These are phyloP conservation scores for Varecia variegata DNA, from an alignment of 2,797 vertebrate species.

Conservation along the genomic window DNA sequence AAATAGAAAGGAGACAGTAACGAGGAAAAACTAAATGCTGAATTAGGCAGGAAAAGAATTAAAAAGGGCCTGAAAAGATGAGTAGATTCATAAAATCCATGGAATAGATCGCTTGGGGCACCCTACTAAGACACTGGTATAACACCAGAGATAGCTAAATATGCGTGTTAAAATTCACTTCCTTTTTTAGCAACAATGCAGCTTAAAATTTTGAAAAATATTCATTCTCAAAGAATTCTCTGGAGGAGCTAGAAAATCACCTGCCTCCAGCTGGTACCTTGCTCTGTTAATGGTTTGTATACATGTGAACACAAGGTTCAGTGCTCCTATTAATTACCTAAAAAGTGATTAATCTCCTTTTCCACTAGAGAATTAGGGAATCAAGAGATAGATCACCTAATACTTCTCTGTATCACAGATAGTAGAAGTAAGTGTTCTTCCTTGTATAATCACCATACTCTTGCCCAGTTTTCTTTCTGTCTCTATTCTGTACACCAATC, in stretches of 20 bases:
- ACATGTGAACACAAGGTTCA: slow-evolving; percentile 62
- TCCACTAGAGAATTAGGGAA: neutral
- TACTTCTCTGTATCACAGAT: neutral
- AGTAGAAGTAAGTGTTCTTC: neutral
- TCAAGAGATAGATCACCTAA: neutral
- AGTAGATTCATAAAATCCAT: neutral
- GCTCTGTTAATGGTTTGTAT: slow-evolving; percentile 59
- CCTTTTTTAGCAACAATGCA: neutral
- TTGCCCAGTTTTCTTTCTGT: neutral
- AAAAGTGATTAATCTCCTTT: slow-evolving; percentile 50
- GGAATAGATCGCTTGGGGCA: neutral
- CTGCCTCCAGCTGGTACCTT: slow-evolving; percentile 41
- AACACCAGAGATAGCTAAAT: neutral
- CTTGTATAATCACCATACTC: neutral
- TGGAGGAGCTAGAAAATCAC: slow-evolving; percentile 24
- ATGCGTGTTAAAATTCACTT: neutral
- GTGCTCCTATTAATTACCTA: slow-evolving; percentile 60
- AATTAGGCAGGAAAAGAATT: neutral
- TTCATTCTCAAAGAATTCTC: slow-evolving; percentile 43
- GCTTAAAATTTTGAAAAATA: slow-evolving; percentile 49
- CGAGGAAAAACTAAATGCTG: neutral
- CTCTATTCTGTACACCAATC: neutral
- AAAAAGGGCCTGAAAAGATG: neutral
- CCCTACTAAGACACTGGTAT: neutral
- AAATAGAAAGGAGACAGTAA: neutral